A percentile compares a stretch with the other conserved stretches of the same genome.
These are phyloP conservation scores for Gulo gulo DNA, from an alignment of 2,113 vertebrate species.

Conservation along the genomic window DNA sequence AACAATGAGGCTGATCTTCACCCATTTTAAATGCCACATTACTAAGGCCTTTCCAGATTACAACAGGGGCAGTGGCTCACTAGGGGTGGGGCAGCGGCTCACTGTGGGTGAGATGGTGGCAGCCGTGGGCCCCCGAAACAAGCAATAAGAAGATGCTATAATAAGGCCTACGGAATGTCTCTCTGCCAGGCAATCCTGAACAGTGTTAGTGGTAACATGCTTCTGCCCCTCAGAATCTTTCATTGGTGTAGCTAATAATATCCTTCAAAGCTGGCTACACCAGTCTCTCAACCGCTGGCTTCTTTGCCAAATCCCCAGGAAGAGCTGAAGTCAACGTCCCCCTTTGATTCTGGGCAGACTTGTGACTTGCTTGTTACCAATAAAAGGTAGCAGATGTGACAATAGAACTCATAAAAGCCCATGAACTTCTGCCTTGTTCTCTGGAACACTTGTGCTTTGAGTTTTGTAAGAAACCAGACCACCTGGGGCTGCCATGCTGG, in stretches of 20 bases:
- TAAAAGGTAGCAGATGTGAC: not conserved
- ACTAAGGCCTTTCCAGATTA: not conserved
- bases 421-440: not conserved
- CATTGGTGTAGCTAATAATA: not conserved
- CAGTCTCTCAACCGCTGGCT: not conserved
- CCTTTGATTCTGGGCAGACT: not conserved
- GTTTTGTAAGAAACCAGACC: not conserved
- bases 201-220: not conserved
- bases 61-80: not conserved
- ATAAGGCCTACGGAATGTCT: not conserved
- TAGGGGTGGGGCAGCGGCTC: too few species aligned
- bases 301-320: not conserved
- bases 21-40: not conserved
- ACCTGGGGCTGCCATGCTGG: not conserved
- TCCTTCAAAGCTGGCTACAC: not conserved
- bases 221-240: not conserved
- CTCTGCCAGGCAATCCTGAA: not conserved
- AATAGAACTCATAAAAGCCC: not conserved
- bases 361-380: not conserved
- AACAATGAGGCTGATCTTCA: not conserved
- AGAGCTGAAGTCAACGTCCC: not conserved
- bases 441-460: not conserved
- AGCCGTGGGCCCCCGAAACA: not conserved
- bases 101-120: rapidly evolving
- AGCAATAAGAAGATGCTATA: not conserved